A percentile compares a stretch with the other conserved stretches of the same genome.
phyloP scores from a whole-genome alignment of 2,888 invertebrate species.

The Coenonympha arcania region DNA sequence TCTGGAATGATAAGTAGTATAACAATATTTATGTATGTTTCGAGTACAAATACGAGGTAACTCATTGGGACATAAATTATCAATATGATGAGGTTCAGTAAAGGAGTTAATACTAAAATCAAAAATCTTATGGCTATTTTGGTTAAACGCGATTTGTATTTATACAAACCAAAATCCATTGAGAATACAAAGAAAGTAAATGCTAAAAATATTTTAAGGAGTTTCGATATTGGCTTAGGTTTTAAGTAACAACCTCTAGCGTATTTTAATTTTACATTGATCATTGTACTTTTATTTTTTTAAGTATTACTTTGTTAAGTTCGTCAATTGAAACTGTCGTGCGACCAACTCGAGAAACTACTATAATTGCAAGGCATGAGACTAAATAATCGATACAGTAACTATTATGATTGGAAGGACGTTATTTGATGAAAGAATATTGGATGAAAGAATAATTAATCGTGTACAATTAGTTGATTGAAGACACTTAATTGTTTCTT shows the following conservation, averaged over 20 bases:
- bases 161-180: conserved; percentile 13
- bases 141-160: not conserved
- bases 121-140: not conserved
- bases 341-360: no score
- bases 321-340: no score
- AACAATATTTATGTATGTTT: not conserved
- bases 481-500: no score
- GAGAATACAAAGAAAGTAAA: not conserved
- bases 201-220: not conserved
- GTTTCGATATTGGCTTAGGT: conserved; percentile 2
- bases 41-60: not conserved
- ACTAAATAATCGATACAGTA: no score
- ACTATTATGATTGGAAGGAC: no score
- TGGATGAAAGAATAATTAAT: no score
- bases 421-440: no score
- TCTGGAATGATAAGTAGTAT: not conserved
- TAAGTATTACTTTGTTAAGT: no score
- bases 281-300: no score
- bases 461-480: no score
- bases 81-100: not conserved
- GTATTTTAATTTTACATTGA: not conserved
- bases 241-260: not conserved
- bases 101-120: not conserved
- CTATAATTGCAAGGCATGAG: no score
- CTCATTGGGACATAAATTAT: not conserved